Evolutionary conservation across 2,888 invertebrate genomes (phyloP).

Genomic region (Pyrrhosoma nymphula): DNA sequence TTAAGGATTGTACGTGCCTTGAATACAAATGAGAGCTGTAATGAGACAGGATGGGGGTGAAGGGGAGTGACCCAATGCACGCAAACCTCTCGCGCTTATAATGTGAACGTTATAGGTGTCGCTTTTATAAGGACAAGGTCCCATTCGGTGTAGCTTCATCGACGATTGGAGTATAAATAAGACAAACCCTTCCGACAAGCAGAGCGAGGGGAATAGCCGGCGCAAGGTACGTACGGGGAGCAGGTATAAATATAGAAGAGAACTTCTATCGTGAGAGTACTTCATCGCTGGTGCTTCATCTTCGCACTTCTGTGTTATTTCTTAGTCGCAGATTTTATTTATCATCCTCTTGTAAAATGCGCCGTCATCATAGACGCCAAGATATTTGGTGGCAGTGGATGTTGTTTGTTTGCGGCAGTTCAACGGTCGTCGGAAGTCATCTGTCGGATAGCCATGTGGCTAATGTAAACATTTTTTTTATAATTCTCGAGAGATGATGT

Average conservation of each 20-base stretch:
- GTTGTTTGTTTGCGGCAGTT: not conserved
- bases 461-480: conserved; percentile 51
- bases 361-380: conserved; percentile 20
- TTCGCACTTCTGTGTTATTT: not conserved
- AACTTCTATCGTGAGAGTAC: not conserved
- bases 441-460: not conserved
- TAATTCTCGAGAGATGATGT: conserved; percentile 42
- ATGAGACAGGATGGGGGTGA: not conserved
- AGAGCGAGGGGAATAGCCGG: not conserved
- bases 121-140: conserved; percentile 53
- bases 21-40: conserved; percentile 35
- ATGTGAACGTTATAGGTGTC: conserved; percentile 40
- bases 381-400: conserved; percentile 23
- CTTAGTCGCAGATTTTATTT: not conserved
- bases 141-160: conserved; percentile 27
- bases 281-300: conserved; percentile 24
- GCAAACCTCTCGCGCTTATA: conserved; percentile 29
- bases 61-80: conserved; percentile 42
- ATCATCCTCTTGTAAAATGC: conserved; percentile 5
- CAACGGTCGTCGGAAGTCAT: conserved; percentile 12
- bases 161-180: conserved; percentile 45
- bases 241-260: not conserved
- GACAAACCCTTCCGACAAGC: not conserved
- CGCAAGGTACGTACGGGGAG: not conserved
- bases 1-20: conserved; percentile 54